phyloP scores from a whole-genome alignment of 2,113 vertebrate species.

The Motacilla tschutschensis region DNA sequence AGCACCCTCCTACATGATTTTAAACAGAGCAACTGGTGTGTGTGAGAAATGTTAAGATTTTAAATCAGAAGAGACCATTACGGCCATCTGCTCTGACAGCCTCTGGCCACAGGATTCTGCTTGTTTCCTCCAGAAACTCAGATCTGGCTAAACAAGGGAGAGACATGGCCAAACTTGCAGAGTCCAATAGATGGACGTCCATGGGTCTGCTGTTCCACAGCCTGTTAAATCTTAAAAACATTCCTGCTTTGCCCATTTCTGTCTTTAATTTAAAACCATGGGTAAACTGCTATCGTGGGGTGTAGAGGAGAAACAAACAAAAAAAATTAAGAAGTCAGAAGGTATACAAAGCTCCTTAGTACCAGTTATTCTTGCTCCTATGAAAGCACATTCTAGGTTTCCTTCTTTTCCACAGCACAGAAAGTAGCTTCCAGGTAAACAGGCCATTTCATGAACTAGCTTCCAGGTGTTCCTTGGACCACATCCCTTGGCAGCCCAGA shows the following conservation, averaged over 20 bases:
- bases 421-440: background rate
- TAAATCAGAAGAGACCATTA: constrained; percentile 1
- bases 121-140: background rate
- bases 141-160: background rate
- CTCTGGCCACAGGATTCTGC: background rate
- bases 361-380: background rate
- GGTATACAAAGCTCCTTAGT: background rate
- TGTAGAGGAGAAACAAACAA: background rate
- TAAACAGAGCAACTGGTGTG: constrained; percentile 25
- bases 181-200: background rate
- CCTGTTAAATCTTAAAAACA: background rate
- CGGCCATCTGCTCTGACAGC: background rate
- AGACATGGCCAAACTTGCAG: background rate
- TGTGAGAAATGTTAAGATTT: background rate
- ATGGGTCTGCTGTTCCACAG: background rate
- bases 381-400: background rate
- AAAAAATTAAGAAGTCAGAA: background rate
- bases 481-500: background rate
- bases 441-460: background rate
- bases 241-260: background rate
- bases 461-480: background rate
- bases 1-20: constrained; percentile 18
- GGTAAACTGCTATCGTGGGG: background rate
- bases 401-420: background rate
- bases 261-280: background rate